A percentile compares a stretch with the other conserved stretches of the same genome.
Evolutionary conservation across 2,797 vertebrate species (phyloP).

Genomic region (Lepilemur septentrionalis): DNA sequence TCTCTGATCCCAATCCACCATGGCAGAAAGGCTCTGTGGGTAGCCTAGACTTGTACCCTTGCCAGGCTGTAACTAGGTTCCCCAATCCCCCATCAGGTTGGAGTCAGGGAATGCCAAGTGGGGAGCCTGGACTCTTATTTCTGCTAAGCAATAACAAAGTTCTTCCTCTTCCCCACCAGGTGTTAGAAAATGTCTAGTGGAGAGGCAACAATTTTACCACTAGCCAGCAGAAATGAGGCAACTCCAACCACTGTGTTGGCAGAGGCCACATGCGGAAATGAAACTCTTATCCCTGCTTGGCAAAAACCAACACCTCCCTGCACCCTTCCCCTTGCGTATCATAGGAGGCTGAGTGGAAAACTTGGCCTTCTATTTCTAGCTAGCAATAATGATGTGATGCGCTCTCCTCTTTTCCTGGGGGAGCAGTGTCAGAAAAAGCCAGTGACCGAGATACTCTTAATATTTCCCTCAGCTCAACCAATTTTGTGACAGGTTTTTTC

Average conservation of each 20-base stretch:
- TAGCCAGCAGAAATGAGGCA: accelerated
- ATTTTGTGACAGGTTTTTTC: not conserved
- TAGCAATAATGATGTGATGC: not conserved
- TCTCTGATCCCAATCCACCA: not conserved
- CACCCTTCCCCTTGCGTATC: not conserved
- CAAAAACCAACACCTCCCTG: accelerated
- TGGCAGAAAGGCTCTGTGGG: not conserved
- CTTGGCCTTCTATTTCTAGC: no score
- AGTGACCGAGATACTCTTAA: not conserved
- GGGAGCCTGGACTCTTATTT: not conserved
- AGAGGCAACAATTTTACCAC: not conserved
- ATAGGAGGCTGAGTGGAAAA: not conserved
- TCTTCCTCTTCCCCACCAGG: not conserved
- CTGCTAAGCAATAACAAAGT: not conserved
- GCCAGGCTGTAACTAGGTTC: accelerated
- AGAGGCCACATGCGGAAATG: not conserved
- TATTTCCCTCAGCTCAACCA: not conserved
- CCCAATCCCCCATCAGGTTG: accelerated
- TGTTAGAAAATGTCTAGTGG: not conserved
- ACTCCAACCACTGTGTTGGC: not conserved
- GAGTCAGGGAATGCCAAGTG: not conserved
- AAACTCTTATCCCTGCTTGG: not conserved
- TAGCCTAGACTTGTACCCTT: no score
- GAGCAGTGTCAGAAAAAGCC: not conserved
- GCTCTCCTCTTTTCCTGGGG: not conserved